Percentiles rank a stretch among this genome's conserved stretches.
These are phyloP conservation scores for Catostylus mosaicus DNA, from an alignment of 30 jellyfish, hydroid and myxozoan species.

Conservation along the genomic window DNA sequence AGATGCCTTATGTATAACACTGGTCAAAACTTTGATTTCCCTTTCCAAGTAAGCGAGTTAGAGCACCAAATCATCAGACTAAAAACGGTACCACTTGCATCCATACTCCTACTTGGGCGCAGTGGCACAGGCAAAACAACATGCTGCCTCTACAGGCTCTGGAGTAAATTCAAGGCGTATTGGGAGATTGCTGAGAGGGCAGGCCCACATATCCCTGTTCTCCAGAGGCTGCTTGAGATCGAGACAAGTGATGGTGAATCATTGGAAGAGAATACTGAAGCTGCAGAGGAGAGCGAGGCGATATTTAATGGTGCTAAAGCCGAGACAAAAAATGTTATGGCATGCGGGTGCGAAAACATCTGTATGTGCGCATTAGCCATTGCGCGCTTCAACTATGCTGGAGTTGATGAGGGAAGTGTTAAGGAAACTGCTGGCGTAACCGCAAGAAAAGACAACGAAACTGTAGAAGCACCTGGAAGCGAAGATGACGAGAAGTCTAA, in stretches of 20 bases:
- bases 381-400: slow-evolving; percentile 17
- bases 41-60: slow-evolving; percentile 81
- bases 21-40: slow-evolving; percentile 62
- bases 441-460: not conserved
- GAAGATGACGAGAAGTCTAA: slow-evolving; percentile 16
- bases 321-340: not conserved
- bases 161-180: slow-evolving; percentile 77
- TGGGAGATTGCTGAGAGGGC: slow-evolving; percentile 80
- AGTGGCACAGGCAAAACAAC: slow-evolving; percentile 98
- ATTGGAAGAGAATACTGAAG: not conserved
- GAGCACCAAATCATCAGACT: slow-evolving; percentile 73
- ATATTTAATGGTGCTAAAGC: not conserved
- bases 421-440: not conserved
- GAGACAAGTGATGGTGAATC: slow-evolving; percentile 21
- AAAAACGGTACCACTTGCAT: slow-evolving; percentile 48
- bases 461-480: not conserved
- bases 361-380: slow-evolving; percentile 38
- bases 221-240: slow-evolving; percentile 12
- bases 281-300: not conserved
- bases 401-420: not conserved
- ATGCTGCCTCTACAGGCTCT: slow-evolving; percentile 88
- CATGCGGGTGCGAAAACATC: slow-evolving; percentile 50
- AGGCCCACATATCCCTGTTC: slow-evolving; percentile 73
- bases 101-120: slow-evolving; percentile 84
- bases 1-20: slow-evolving; percentile 44